Evolutionary conservation across 2,797 vertebrate species (phyloP).

Genomic region (Microctenopoma lineatum): DNA sequence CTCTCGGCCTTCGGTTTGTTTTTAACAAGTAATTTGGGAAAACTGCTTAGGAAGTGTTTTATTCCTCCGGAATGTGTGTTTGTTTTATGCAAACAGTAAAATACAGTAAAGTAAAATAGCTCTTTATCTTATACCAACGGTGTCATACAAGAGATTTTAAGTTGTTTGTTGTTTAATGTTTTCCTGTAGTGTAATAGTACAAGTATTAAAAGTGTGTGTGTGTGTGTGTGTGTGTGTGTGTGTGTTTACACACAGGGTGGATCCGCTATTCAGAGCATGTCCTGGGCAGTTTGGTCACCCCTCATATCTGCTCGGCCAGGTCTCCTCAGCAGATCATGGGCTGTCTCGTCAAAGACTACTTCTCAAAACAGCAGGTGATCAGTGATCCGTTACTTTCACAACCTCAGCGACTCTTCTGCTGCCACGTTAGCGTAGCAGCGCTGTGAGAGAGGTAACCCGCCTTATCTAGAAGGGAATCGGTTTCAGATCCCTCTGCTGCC

Average conservation of each 20-base stretch:
- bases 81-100: too few species aligned
- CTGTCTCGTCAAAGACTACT: conserved; percentile 94
- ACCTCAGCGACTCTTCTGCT: too few species aligned
- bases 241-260: conserved; percentile 85
- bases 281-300: conserved; percentile 90
- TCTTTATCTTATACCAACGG: too few species aligned
- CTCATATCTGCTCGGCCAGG: conserved; percentile 94
- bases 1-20: background rate
- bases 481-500: background rate
- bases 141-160: too few species aligned
- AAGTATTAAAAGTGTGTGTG: background rate
- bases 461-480: background rate
- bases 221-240: conserved; percentile 3
- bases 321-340: conserved; percentile 99
- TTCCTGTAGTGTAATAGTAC: background rate
- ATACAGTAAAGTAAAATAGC: too few species aligned
- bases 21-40: background rate
- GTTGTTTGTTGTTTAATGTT: too few species aligned
- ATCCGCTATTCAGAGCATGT: conserved; percentile 94
- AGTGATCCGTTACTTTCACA: background rate
- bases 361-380: conserved; percentile 91
- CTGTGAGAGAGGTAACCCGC: too few species aligned
- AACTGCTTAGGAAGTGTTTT: background rate
- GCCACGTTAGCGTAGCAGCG: too few species aligned
- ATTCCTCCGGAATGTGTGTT: too few species aligned